phyloP scores from a whole-genome alignment of 2,888 invertebrate genomes.

The Spilosoma lubricipeda region DNA sequence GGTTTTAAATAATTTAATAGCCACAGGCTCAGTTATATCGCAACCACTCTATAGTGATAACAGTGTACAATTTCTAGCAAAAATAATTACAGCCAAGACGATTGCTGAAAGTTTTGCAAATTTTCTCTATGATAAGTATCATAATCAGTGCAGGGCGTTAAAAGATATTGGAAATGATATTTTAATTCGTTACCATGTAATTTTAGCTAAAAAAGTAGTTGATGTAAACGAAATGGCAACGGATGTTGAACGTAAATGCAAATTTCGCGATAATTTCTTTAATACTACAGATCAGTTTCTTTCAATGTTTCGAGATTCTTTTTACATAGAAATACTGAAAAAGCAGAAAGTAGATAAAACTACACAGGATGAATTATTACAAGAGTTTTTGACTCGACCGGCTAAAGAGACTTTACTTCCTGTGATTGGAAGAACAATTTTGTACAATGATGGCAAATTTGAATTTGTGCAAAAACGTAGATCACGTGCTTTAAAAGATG shows the following conservation, averaged over 20 bases:
- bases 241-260: neutral
- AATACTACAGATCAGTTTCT: neutral
- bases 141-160: neutral
- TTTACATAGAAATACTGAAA: conserved; percentile 6
- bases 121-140: conserved; percentile 7
- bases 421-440: conserved; percentile 26
- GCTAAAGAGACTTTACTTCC: conserved; percentile 11
- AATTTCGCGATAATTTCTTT: conserved; percentile 3
- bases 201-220: conserved; percentile 23
- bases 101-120: conserved; percentile 25
- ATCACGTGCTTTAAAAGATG: neutral
- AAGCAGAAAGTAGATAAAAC: neutral
- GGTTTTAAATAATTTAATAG: conserved; percentile 25
- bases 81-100: conserved; percentile 20
- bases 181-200: conserved; percentile 32
- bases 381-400: neutral
- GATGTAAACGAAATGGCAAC: neutral
- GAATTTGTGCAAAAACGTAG: conserved; percentile 5
- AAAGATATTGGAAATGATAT: conserved; percentile 19
- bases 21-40: conserved; percentile 23
- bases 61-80: conserved; percentile 26
- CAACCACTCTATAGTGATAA: conserved; percentile 19
- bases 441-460: conserved; percentile 21
- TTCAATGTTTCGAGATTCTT: neutral
- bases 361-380: neutral